Evolutionary conservation across 2,888 invertebrate species (phyloP).

Genomic region (Lordiphosa andalusiaca): DNA sequence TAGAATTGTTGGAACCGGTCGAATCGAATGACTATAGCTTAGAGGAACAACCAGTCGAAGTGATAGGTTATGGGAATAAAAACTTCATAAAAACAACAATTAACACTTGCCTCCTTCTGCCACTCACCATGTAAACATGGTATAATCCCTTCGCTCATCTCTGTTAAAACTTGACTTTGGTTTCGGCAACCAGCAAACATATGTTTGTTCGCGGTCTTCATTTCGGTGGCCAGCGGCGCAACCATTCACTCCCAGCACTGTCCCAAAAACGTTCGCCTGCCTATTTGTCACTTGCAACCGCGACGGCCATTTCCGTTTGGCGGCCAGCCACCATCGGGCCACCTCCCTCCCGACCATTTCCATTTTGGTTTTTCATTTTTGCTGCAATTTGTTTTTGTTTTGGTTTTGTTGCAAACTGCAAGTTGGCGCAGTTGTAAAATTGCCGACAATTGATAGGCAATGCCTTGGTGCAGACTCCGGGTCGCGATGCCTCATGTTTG

Average conservation of each 20-base stretch:
- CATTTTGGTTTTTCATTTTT: constrained; percentile 7
- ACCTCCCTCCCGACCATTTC: constrained; percentile 26
- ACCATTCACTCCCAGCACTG: not conserved
- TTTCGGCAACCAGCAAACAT: constrained; percentile 68
- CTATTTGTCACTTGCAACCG: constrained; percentile 76
- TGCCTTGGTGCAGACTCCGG: constrained; percentile 13
- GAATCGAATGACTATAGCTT: too few species aligned
- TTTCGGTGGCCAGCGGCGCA: constrained; percentile 65
- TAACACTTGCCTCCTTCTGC: too few species aligned
- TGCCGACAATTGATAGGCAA: constrained; percentile 57
- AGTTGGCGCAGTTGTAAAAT: constrained; percentile 45
- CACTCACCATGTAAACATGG: too few species aligned
- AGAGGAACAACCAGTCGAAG: too few species aligned
- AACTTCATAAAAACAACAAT: too few species aligned
- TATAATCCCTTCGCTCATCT: not conserved
- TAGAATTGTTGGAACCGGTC: too few species aligned
- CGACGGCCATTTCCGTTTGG: constrained; percentile 56
- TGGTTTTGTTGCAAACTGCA: constrained; percentile 14
- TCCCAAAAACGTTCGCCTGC: constrained; percentile 21
- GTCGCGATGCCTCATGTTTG: constrained; percentile 18
- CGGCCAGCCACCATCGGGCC: constrained; percentile 31
- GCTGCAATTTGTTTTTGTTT: not conserved
- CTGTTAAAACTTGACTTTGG: constrained; percentile 12
- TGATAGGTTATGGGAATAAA: too few species aligned
- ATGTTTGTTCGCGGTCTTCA: constrained; percentile 78